Evolutionary conservation across 2,888 invertebrate species (phyloP).

Genomic region (Napeogenes sylphis): DNA sequence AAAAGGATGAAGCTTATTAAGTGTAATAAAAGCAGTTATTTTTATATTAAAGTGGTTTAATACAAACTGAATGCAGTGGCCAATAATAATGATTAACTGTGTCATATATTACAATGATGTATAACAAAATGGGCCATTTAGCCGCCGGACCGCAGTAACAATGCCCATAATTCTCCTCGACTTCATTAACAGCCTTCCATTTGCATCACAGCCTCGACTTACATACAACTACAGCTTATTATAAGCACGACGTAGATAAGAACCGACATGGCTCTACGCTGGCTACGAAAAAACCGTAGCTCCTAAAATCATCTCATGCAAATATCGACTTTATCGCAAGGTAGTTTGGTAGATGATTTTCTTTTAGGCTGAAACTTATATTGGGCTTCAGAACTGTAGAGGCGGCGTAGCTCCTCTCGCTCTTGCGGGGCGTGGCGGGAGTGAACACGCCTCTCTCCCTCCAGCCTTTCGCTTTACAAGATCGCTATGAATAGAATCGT

Average conservation of each 20-base stretch:
- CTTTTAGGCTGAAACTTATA: constrained; percentile 37
- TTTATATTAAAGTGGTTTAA: too few relatives aligned
- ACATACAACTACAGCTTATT: constrained; percentile 51
- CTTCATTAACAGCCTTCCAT: constrained; percentile 77
- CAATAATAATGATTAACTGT: constrained; percentile 58
- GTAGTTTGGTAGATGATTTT: constrained; percentile 29
- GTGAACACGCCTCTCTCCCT: constrained; percentile 55
- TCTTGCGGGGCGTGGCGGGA: constrained; percentile 64
- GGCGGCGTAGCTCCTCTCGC: constrained; percentile 64
- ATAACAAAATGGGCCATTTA: constrained; percentile 73
- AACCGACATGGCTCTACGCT: constrained; percentile 47
- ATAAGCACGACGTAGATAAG: constrained; percentile 51
- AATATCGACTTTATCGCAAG: constrained; percentile 44
- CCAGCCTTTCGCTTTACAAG: constrained; percentile 32
- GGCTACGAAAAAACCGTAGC: constrained; percentile 31
- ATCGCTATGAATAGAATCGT: constrained; percentile 30
- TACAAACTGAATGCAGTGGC: constrained; percentile 34
- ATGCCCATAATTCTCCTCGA: constrained; percentile 74
- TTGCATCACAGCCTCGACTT: constrained; percentile 69
- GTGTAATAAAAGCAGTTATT: too few relatives aligned
- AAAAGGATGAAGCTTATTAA: too few relatives aligned
- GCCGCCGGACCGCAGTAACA: constrained; percentile 69
- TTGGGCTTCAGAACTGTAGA: constrained; percentile 47
- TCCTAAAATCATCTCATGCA: constrained; percentile 18
- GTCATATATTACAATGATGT: constrained; percentile 72